Evolutionary conservation across 2,113 vertebrate genomes (phyloP).

Genomic region (Crotophaga sulcirostris): DNA sequence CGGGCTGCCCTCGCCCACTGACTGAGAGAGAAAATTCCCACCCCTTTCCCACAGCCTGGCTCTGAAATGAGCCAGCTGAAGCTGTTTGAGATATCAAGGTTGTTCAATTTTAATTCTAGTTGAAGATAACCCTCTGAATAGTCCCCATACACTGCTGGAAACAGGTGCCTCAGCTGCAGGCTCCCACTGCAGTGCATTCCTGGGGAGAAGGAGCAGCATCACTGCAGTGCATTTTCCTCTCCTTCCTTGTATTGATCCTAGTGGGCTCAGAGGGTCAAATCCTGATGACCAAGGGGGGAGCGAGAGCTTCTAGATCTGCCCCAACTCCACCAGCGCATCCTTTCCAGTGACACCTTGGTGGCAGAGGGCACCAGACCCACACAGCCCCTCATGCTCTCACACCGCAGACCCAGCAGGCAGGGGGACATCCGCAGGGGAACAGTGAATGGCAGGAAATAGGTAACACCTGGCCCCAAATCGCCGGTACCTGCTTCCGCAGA

Average conservation of each 20-base stretch:
- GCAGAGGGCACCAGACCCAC: neutral
- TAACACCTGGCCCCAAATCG: slow-evolving; percentile 8
- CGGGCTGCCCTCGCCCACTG: neutral
- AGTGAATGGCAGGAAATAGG: slow-evolving; percentile 12
- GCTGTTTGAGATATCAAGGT: neutral
- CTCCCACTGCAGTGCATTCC: neutral
- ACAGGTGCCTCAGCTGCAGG: neutral
- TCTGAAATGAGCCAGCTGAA: neutral
- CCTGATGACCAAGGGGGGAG: neutral
- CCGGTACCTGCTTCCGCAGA: slow-evolving; percentile 1
- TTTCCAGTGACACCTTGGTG: neutral
- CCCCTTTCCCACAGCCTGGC: neutral
- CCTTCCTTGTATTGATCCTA: neutral
- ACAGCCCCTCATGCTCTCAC: neutral
- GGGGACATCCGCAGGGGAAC: neutral
- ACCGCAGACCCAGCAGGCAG: neutral
- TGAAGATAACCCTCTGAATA: neutral
- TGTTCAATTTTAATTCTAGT: neutral
- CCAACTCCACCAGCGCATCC: neutral
- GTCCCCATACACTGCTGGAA: neutral
- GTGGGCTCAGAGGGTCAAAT: neutral
- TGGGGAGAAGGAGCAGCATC: neutral
- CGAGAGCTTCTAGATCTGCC: neutral
- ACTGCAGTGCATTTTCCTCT: accelerated
- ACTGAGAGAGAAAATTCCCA: neutral